Evolutionary conservation across 2,888 invertebrate genomes (phyloP).

Genomic region (Brenthis ino): DNA sequence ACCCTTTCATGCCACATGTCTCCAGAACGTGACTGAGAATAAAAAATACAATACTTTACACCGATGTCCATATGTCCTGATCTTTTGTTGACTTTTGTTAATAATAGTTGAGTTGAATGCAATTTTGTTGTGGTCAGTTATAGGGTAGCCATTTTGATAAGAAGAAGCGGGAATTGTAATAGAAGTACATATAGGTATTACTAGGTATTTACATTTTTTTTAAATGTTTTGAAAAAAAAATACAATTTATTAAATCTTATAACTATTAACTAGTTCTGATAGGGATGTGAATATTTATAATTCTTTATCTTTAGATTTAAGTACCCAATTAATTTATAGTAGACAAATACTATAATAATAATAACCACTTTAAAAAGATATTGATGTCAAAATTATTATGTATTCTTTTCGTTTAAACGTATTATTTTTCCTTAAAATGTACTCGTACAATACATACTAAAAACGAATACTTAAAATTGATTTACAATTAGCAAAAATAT

Average conservation of each 20-base stretch:
- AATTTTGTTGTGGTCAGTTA: conserved; percentile 51
- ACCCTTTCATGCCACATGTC: conserved; percentile 47
- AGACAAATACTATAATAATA: too few relatives aligned
- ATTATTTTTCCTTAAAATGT: too few relatives aligned
- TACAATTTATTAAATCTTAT: neutral
- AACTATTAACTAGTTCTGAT: neutral
- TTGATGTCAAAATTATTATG: too few relatives aligned
- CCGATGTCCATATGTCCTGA: conserved; percentile 59
- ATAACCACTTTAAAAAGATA: too few relatives aligned
- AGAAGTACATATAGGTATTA: neutral
- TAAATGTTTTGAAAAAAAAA: too few relatives aligned
- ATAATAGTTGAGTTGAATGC: conserved; percentile 55
- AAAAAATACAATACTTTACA: conserved; percentile 49
- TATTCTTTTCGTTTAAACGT: too few relatives aligned
- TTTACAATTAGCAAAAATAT: too few relatives aligned
- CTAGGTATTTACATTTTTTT: too few relatives aligned
- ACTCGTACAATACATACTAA: too few relatives aligned
- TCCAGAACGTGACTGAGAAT: conserved; percentile 49
- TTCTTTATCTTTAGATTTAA: too few relatives aligned
- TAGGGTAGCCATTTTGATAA: conserved; percentile 46
- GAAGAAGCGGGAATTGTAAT: neutral
- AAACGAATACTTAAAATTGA: too few relatives aligned
- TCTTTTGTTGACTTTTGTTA: conserved; percentile 52
- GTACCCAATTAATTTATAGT: too few relatives aligned
- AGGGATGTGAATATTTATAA: neutral